Percentiles rank a stretch among this genome's conserved stretches.
Evolutionary conservation across 2,113 vertebrate species (phyloP).

Genomic region (Gymnocephalus cernua): DNA sequence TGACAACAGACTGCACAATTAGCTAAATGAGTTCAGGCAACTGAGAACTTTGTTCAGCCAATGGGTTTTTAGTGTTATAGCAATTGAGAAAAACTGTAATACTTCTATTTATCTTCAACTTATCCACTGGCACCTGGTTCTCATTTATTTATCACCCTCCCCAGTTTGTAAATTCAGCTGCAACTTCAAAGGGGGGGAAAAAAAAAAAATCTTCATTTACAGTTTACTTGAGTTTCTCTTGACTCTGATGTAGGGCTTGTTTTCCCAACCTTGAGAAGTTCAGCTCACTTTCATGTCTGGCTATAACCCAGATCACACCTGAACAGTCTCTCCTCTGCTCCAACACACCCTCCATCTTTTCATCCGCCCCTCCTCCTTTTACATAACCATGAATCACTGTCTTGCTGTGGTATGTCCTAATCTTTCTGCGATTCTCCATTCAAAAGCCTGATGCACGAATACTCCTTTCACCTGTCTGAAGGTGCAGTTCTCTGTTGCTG

Average conservation of each 20-base stretch:
- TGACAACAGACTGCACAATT: too few species aligned
- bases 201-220: background rate
- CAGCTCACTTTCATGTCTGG: slow-evolving; percentile 5
- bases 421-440: slow-evolving; percentile 40
- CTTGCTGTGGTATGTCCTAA: slow-evolving; percentile 33
- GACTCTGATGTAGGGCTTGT: background rate
- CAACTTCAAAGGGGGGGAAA: background rate
- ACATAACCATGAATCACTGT: slow-evolving; percentile 54
- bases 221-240: background rate
- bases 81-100: too few species aligned
- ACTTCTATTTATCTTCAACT: background rate
- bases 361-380: slow-evolving; percentile 23
- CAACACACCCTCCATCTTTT: slow-evolving; percentile 47
- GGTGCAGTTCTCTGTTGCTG: background rate
- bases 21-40: too few species aligned
- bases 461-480: background rate
- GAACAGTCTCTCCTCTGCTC: slow-evolving; percentile 16
- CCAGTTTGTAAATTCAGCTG: background rate
- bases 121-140: background rate
- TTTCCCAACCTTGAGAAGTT: slow-evolving; percentile 38
- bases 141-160: background rate
- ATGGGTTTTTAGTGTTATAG: too few species aligned
- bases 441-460: background rate
- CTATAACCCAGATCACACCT: slow-evolving; percentile 40
- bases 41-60: too few species aligned